A percentile compares a stretch with the other conserved stretches of the same genome.
Conservation (phyloP, 2,113 vertebrate species). For the Pollimyrus isidori region DNA sequence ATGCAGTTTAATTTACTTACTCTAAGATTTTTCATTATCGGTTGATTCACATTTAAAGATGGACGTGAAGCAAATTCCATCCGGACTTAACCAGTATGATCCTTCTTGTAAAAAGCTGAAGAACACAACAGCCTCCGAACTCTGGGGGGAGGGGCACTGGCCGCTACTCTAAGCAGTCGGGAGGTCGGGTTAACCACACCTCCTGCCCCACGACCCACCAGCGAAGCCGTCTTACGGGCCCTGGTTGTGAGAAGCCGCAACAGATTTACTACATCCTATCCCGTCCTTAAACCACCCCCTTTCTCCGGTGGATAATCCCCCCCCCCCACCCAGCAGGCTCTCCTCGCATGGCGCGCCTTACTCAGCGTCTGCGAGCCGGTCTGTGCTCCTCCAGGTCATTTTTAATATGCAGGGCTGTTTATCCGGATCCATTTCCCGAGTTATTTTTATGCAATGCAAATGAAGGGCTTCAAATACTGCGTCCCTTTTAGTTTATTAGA, state of each 20-base stretch:
- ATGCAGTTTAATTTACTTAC: not conserved
- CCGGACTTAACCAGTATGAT: not conserved
- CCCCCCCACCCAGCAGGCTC: not conserved
- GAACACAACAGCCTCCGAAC: not conserved
- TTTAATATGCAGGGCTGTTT: constrained; percentile 5
- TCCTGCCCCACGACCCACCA: not conserved
- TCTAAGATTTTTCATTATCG: not conserved
- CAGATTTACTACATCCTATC: not conserved
- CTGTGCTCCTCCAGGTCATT: not conserved
- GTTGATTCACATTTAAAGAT: not conserved
- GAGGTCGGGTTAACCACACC: not conserved
- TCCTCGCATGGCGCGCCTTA: not conserved
- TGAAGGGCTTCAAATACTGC: constrained; percentile 20
- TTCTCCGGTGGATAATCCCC: not conserved
- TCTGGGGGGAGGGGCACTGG: not conserved
- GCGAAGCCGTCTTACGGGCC: not conserved
- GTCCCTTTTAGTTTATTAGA: constrained; percentile 27
- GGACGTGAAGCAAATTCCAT: not conserved
- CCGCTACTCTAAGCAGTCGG: not conserved
- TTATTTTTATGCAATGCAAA: constrained; percentile 27
- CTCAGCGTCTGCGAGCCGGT: not conserved
- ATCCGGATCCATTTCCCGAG: not conserved
- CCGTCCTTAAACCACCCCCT: not conserved
- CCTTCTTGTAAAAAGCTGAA: not conserved
- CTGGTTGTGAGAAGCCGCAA: not conserved